Conservation (phyloP, 2,797 vertebrate species). For the Pseudochirops cupreus region DNA sequence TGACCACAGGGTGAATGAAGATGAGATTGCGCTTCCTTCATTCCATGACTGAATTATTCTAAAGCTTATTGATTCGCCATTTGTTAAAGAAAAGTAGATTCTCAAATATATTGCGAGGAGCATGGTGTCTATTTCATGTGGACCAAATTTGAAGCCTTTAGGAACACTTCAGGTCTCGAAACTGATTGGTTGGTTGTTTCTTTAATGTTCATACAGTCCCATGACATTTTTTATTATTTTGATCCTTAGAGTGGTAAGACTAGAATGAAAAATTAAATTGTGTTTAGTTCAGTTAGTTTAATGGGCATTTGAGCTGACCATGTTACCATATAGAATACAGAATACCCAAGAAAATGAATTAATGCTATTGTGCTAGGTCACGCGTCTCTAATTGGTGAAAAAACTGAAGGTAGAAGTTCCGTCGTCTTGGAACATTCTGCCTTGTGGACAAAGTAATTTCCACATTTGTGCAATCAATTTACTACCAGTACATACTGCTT, state of each 20-base stretch:
- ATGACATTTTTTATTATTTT: slow-evolving; percentile 26
- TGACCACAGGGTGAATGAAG: slow-evolving; percentile 85
- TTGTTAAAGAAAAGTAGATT: slow-evolving; percentile 55
- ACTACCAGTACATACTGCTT: not conserved
- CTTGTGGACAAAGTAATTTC: slow-evolving; percentile 13
- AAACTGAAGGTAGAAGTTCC: slow-evolving; percentile 7
- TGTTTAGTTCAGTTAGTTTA: slow-evolving; percentile 42
- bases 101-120: slow-evolving; percentile 14
- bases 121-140: slow-evolving; percentile 56
- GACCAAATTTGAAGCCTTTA: slow-evolving; percentile 34
- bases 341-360: slow-evolving; percentile 51
- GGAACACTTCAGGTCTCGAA: slow-evolving; percentile 1
- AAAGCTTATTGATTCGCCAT: slow-evolving; percentile 60
- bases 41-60: slow-evolving; percentile 72
- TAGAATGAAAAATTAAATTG: slow-evolving; percentile 35
- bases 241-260: slow-evolving; percentile 17
- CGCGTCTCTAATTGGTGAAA: not conserved
- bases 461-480: not conserved
- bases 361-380: slow-evolving; percentile 30
- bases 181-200: slow-evolving; percentile 5
- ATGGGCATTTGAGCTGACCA: slow-evolving; percentile 42
- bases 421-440: slow-evolving; percentile 40
- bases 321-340: slow-evolving; percentile 37
- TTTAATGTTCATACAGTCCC: slow-evolving; percentile 1
- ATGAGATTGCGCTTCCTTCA: slow-evolving; percentile 82